These are phyloP conservation scores for Nannospalax galili DNA, from an alignment of 2,113 vertebrate species.

Conservation along the genomic window DNA sequence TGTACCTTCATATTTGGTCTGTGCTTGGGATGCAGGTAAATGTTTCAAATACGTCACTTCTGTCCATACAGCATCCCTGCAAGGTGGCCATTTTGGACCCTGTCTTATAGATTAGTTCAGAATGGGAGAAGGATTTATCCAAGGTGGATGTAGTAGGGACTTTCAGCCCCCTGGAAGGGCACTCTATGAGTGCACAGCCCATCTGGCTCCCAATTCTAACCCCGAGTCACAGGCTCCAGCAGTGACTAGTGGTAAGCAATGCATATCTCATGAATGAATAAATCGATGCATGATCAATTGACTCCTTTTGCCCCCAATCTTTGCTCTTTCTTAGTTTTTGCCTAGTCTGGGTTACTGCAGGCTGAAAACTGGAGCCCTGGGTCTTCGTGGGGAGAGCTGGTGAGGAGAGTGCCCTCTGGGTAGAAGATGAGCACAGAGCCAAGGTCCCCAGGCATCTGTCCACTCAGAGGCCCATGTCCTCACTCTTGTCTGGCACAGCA, in stretches of 20 bases:
- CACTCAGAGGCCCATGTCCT: conserved; percentile 66
- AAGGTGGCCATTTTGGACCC: background rate
- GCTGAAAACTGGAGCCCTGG: background rate
- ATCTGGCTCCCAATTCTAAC: background rate
- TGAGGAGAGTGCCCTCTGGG: background rate
- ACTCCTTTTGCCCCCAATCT: background rate
- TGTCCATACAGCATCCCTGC: background rate
- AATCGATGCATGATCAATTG: background rate
- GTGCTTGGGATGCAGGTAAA: background rate
- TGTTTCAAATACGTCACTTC: background rate
- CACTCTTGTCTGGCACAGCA: conserved; percentile 44
- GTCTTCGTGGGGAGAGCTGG: background rate
- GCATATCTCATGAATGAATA: background rate
- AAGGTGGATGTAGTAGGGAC: background rate
- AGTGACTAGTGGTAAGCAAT: background rate
- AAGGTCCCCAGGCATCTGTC: background rate
- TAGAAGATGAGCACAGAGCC: background rate
- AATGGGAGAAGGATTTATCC: background rate
- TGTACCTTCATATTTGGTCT: background rate
- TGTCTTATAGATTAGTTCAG: background rate
- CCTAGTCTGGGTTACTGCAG: background rate
- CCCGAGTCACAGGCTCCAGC: background rate
- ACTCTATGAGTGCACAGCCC: background rate
- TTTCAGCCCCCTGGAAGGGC: background rate
- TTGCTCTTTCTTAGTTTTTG: background rate